Conservation (phyloP, 2,888 invertebrate genomes). For the Myathropa florea region DNA sequence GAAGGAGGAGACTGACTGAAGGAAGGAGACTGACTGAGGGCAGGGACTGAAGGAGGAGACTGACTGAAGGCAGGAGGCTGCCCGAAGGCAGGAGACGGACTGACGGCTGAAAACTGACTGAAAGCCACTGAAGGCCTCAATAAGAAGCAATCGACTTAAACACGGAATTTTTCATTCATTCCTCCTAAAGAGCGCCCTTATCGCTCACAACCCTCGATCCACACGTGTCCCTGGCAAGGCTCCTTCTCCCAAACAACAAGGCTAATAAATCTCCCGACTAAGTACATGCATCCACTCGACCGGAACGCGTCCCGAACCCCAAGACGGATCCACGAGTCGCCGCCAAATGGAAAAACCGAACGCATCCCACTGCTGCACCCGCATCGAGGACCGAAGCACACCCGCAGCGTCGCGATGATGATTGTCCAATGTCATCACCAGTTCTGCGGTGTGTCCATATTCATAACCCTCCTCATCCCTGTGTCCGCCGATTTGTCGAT, state of each 20-base stretch:
- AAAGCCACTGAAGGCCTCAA: too few species aligned
- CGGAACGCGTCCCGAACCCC: background rate
- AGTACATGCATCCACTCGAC: constrained; percentile 44
- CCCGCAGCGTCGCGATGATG: constrained; percentile 28
- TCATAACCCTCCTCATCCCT: constrained; percentile 55
- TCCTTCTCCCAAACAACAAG: background rate
- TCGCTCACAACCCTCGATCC: background rate
- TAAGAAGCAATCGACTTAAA: too few species aligned
- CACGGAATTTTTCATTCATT: too few species aligned
- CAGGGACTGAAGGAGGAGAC: too few species aligned
- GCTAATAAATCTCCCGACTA: constrained; percentile 47
- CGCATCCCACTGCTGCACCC: constrained; percentile 48
- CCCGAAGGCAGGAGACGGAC: too few species aligned
- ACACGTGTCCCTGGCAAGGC: background rate
- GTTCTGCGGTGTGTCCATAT: constrained; percentile 42
- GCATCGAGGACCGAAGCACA: constrained; percentile 22
- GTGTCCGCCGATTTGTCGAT: constrained; percentile 58
- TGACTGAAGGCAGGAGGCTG: too few species aligned
- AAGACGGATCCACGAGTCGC: constrained; percentile 14
- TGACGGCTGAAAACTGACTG: too few species aligned
- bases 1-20: too few species aligned
- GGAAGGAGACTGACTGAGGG: too few species aligned
- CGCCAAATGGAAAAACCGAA: constrained; percentile 16
- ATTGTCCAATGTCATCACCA: constrained; percentile 54
- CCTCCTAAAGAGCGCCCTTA: background rate